Percentiles rank a stretch among this genome's conserved stretches.
Conservation (phyloP, 2,113 vertebrate genomes). For the Daboia siamensis region DNA sequence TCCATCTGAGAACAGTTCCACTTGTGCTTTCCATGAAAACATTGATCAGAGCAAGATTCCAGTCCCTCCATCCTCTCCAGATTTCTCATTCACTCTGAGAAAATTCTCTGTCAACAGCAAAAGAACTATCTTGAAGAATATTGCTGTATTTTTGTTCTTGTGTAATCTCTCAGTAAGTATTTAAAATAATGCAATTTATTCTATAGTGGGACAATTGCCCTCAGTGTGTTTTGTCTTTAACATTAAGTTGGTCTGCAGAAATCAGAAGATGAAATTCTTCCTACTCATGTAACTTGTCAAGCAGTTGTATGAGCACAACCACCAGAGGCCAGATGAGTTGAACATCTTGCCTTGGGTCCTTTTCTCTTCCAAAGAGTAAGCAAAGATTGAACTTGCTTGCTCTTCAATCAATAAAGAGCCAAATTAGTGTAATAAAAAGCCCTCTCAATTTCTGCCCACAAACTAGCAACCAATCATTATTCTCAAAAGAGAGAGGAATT, state of each 20-base stretch:
- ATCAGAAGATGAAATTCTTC: not conserved
- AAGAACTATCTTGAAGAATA: slow-evolving; percentile 85
- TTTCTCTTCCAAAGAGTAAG: not conserved
- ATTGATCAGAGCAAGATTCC: slow-evolving; percentile 40
- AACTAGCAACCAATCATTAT: not conserved
- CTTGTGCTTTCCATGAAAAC: slow-evolving; percentile 47
- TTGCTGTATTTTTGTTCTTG: slow-evolving; percentile 87
- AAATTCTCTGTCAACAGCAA: slow-evolving; percentile 60
- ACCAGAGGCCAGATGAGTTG: not conserved
- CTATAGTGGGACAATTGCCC: not conserved
- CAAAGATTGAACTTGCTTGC: not conserved
- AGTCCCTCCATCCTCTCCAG: slow-evolving; percentile 48
- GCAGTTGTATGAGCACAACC: not conserved
- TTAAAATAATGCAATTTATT: slow-evolving; percentile 9
- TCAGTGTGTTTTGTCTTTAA: not conserved
- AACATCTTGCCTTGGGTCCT: not conserved
- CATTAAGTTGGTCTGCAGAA: not conserved
- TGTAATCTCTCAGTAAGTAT: slow-evolving; percentile 80
- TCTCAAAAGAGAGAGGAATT: not conserved
- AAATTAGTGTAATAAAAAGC: not conserved
- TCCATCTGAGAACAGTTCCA: slow-evolving; percentile 16
- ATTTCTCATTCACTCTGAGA: slow-evolving; percentile 47
- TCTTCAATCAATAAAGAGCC: not conserved
- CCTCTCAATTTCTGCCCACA: not conserved
- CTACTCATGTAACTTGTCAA: not conserved